Evolutionary conservation across 1,140 invertebrate genomes (phyloP), one percentile per base, ranked within the genome.

Genomic region (Philotrypesis tridentata): DNA sequence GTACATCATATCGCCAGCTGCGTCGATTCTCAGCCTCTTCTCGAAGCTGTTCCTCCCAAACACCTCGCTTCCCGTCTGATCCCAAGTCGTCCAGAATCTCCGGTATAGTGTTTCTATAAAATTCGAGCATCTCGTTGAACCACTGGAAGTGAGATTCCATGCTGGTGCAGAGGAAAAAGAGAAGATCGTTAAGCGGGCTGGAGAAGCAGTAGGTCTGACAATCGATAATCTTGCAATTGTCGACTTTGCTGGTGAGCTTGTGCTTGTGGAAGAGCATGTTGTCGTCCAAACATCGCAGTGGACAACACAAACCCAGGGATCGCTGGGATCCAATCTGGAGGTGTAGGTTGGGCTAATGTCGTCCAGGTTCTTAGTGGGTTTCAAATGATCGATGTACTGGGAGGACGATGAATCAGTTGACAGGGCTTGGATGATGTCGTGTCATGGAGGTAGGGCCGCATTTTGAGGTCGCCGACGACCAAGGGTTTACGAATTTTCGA

Each of bases 231-330:
- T 94, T 95, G 7, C 93, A 84, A 60, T 92, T 89, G 0, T 90
- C 84, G 0, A 93, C 89, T 27, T 87, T 76, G 0, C 68, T 80
- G 3, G 71, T 14, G 17, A 78, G 84, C 84, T 91, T 85, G 3
- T 82, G 83, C 83, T 92, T 85, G 12, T 88, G 89, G 67, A 93
- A 92, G 87, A 95, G 91, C 1, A 94, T 90, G 83, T 95, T 95
- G 84, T 94, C 6, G 92, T 88, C 94, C 94, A 95, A 60, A 94
- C 91, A 87, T 95, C 95, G 0, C 91, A 89, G 73, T 95, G 95
- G 4, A 91, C n/a, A n/a, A n/a, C n/a, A n/a, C n/a, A n/a, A n/a
- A n/a, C n/a, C n/a, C n/a, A n/a, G n/a, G n/a, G n/a, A n/a, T n/a
- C n/a, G n/a, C n/a, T n/a, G n/a, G n/a, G n/a, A n/a, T n/a, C n/a